These are phyloP conservation scores for Mus musculus DNA, from an alignment of 2,113 vertebrate genomes.

Conservation along the genomic window GRCm39 chr9:64545001-64545500, in stretches of 20 bases:
- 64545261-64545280: background rate
- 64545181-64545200: background rate
- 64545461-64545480: background rate
- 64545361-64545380: background rate
- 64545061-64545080: background rate
- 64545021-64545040: background rate
- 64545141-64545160: background rate
- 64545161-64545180: background rate
- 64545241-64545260: background rate
- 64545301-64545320: background rate
- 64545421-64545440: background rate
- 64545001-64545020: background rate
- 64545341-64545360: background rate
- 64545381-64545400: background rate
- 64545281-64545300: rapidly evolving
- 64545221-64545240: background rate
- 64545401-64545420: background rate
- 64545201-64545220: background rate
- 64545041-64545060: background rate
- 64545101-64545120: background rate
- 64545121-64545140: background rate
- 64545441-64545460: background rate
- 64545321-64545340: background rate
- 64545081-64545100: background rate
- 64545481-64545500: background rate